Evolutionary conservation across 2,888 invertebrate genomes (phyloP).

Genomic region (Lycaena phlaeas): DNA sequence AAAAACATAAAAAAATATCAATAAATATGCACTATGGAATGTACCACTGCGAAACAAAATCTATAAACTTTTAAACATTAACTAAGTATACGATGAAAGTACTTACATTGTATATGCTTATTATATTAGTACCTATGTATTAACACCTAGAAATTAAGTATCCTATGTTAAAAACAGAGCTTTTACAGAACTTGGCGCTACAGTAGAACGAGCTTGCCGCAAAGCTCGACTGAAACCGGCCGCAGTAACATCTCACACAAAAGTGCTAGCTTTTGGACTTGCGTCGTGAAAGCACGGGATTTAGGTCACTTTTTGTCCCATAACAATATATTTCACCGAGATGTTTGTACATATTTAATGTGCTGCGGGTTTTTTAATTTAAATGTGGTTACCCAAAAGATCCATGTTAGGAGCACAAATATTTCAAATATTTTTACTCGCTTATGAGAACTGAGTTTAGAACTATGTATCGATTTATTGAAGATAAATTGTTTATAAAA

Average conservation of each 20-base stretch:
- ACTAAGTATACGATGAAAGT: no score
- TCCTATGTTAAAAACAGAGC: constrained; percentile 17
- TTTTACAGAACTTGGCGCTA: constrained; percentile 33
- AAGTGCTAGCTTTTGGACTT: constrained; percentile 32
- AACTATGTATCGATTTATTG: no score
- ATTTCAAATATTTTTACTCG: no score
- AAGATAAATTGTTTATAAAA: no score
- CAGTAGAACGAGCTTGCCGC: constrained; percentile 44
- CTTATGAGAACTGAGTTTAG: no score
- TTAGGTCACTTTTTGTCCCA: constrained; percentile 12
- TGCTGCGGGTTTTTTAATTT: not conserved
- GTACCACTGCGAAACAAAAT: no score
- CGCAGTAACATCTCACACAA: constrained; percentile 55
- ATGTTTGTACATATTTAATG: not conserved
- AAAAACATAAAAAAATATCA: not conserved
- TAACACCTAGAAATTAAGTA: constrained; percentile 11
- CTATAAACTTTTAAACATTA: no score
- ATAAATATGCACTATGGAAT: not conserved
- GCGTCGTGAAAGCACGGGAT: constrained; percentile 18
- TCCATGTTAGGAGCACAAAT: no score
- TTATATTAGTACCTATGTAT: constrained; percentile 4
- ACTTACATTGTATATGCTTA: constrained; percentile 20
- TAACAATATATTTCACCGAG: constrained; percentile 1
- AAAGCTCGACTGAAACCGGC: constrained; percentile 51
- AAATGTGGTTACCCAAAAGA: no score